A percentile compares a stretch with the other conserved stretches of the same genome.
Evolutionary conservation across 2,888 invertebrate genomes (phyloP).

Genomic region (Amphipyra berbera): DNA sequence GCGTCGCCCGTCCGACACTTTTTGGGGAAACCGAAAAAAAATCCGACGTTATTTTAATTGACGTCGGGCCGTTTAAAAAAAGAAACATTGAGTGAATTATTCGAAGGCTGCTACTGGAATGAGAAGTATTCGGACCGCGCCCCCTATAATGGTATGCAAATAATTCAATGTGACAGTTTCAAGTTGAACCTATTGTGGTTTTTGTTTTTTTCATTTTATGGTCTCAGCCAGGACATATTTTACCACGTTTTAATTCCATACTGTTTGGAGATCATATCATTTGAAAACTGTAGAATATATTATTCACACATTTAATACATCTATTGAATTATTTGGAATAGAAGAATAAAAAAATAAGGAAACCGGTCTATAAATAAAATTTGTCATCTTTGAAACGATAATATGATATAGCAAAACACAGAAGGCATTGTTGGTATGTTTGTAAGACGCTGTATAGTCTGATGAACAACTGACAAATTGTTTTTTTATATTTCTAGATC

Average conservation of each 20-base stretch:
- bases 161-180: slow-evolving; percentile 80
- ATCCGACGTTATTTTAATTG: slow-evolving; percentile 86
- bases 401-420: too few relatives aligned
- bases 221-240: slow-evolving; percentile 22
- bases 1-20: slow-evolving; percentile 73
- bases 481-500: too few relatives aligned
- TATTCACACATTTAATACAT: too few relatives aligned
- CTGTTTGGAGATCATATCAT: slow-evolving; percentile 27
- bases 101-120: slow-evolving; percentile 80
- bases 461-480: too few relatives aligned
- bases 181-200: slow-evolving; percentile 64
- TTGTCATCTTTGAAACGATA: too few relatives aligned
- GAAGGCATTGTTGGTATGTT: too few relatives aligned
- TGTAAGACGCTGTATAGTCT: too few relatives aligned
- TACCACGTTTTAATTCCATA: slow-evolving; percentile 34
- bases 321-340: too few relatives aligned
- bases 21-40: slow-evolving; percentile 74
- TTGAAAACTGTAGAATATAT: neutral
- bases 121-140: slow-evolving; percentile 77
- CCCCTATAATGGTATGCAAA: slow-evolving; percentile 80
- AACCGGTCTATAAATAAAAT: too few relatives aligned
- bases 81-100: slow-evolving; percentile 80
- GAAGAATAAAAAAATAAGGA: too few relatives aligned
- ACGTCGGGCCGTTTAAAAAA: slow-evolving; percentile 79
- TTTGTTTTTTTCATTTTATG: slow-evolving; percentile 59